A percentile compares a stretch with the other conserved stretches of the same genome.
Evolutionary conservation across 2,113 vertebrate genomes (phyloP).

Genomic region (Alaudala cheleensis): DNA sequence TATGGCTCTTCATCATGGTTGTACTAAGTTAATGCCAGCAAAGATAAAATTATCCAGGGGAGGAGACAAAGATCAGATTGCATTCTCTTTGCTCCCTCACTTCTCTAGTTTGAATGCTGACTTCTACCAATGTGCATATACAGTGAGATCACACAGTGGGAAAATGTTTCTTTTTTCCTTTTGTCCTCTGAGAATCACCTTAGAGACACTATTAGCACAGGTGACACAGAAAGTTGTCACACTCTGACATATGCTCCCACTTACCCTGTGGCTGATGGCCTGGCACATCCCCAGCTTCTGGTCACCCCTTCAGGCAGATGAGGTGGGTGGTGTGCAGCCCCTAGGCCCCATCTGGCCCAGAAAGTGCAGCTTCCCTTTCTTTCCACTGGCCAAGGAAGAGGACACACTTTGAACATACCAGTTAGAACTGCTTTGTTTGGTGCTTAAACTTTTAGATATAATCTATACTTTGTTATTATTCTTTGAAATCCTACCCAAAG

Average conservation of each 20-base stretch:
- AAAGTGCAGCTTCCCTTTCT: not conserved
- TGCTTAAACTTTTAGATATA: not conserved
- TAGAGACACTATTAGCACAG: not conserved
- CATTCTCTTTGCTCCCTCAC: not conserved
- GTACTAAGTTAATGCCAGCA: not conserved
- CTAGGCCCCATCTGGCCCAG: not conserved
- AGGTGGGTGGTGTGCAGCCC: not conserved
- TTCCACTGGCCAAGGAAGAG: not conserved
- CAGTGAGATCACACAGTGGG: not conserved
- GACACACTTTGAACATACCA: not conserved
- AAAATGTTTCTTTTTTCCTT: not conserved
- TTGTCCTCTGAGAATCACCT: not conserved
- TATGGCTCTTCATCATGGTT: not conserved
- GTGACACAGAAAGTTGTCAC: not conserved
- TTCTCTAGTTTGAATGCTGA: not conserved
- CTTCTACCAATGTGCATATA: not conserved
- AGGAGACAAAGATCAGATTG: not conserved
- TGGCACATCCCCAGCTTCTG: not conserved
- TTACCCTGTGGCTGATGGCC: not conserved
- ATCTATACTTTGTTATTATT: not conserved
- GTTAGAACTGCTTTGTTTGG: not conserved
- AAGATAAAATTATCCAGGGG: not conserved
- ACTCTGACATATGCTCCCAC: fast-evolving
- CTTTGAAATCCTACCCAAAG: not conserved
- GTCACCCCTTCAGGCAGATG: not conserved